These are phyloP conservation scores for Luidia sarsii DNA, from an alignment of 53 echinoderm and acorn worm species.

Conservation along the genomic window DNA sequence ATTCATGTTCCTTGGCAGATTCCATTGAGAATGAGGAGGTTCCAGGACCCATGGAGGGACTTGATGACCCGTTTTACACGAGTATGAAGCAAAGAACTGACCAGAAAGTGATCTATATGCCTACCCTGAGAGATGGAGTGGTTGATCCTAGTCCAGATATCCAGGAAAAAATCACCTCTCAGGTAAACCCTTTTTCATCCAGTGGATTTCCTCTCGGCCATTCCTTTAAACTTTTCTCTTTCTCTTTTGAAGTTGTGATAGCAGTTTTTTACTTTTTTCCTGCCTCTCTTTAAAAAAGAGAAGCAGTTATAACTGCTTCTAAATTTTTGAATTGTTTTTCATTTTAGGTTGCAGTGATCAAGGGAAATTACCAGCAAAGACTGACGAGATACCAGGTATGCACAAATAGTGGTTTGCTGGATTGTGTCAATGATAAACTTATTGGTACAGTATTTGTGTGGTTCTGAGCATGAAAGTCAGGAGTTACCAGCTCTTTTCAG, in stretches of 20 bases:
- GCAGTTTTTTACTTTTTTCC: background rate
- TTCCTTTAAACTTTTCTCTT: too few relatives aligned
- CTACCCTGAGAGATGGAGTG: constrained; percentile 86
- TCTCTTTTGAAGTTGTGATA: too few relatives aligned
- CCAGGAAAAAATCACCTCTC: constrained; percentile 69
- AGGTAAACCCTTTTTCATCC: constrained; percentile 68
- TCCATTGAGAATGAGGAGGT: constrained; percentile 77
- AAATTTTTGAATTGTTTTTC: background rate
- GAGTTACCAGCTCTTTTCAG: too few relatives aligned
- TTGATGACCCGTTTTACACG: constrained; percentile 25
- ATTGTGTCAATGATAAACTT: too few relatives aligned
- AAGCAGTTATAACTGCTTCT: too few relatives aligned
- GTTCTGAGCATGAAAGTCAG: too few relatives aligned
- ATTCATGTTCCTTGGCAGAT: constrained; percentile 51
- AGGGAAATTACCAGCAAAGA: constrained; percentile 21
- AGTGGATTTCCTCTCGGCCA: too few relatives aligned
- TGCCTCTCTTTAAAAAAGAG: too few relatives aligned
- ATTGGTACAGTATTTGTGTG: too few relatives aligned
- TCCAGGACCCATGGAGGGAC: constrained; percentile 64
- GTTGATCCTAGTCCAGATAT: constrained; percentile 72
- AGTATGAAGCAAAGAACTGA: constrained; percentile 11
- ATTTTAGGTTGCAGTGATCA: constrained; percentile 26
- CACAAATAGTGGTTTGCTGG: too few relatives aligned
- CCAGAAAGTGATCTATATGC: constrained; percentile 88
- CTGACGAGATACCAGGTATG: background rate